phyloP scores from a whole-genome alignment of 2,797 vertebrate genomes.

The Poeciliopsis gracilis region DNA sequence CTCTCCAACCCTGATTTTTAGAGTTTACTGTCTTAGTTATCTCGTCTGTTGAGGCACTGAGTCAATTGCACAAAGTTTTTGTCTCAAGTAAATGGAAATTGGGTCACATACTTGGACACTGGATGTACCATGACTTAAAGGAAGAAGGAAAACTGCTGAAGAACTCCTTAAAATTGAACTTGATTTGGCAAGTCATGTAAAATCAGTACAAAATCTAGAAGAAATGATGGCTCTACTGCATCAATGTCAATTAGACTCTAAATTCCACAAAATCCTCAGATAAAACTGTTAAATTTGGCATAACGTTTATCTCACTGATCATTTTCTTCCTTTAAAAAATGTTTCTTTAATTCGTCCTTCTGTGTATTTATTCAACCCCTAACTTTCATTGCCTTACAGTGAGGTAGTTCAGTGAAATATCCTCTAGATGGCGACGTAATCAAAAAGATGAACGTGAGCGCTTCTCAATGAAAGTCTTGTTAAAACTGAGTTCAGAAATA shows the following conservation, averaged over 20 bases:
- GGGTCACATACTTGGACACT: background rate
- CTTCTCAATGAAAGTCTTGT: background rate
- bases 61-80: background rate
- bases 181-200: background rate
- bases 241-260: background rate
- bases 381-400: background rate
- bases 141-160: background rate
- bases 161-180: background rate
- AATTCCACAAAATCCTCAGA: background rate
- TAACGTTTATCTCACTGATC: background rate
- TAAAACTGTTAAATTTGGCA: background rate
- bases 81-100: background rate
- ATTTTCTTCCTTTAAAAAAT: background rate
- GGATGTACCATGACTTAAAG: background rate
- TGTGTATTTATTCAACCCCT: background rate
- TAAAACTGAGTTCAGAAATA: background rate
- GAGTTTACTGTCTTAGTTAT: background rate
- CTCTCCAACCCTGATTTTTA: background rate
- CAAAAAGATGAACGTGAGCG: background rate
- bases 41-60: background rate
- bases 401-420: rapidly evolving
- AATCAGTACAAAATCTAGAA: background rate
- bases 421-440: constrained; percentile 31
- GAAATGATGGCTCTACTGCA: background rate
- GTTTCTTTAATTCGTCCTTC: background rate